Base-by-base conservation (phyloP, 2,797 vertebrate genomes). In the Emydoidea blandingii region DNA sequence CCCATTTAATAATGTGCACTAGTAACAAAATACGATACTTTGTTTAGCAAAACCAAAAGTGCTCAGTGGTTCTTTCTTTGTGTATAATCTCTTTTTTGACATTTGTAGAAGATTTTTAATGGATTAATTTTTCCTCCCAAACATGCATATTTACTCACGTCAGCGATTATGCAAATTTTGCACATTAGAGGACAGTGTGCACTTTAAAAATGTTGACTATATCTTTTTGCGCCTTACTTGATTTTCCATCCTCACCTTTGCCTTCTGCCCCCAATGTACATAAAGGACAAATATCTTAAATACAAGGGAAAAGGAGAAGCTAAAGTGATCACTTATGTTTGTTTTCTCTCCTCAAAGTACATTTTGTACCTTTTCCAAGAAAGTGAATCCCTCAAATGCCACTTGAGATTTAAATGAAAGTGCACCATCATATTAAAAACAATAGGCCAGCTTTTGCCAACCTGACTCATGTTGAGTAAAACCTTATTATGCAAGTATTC, bases 151-250 rank as follows among this genome's bases (percentile, higher is more conserved):
- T 93, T 76, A 79, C 79, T 91, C 82, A 79, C 84, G 86, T 90
- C 94, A 97, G 74, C 0, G 0, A 96, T 96, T 96, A 85, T 68
- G 34, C 89, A 96, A 94, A 85, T 83, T 94, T 91, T 96, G 87
- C 96, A 94, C 93, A 92, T 83, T 76, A 83, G 54, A 97, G 76
- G 93, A 97, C 86, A 95, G 89, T 79, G 91, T 49, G 87, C 49
- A 27, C 95, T 83, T 95, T 94, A 94, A 92, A 91, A 93, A n/a
- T 97, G 96, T 94, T 96, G 96, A 96, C 94, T 97, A 83, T 90
- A 87, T 89, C 86, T 65, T 94, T 90, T 96, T 96, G 96, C 93
- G 80, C 85, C 83, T 95, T 91, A 84, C 94, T 90, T 3, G 80
- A 84, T 97, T 97, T 96, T 96, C 92, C 54, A 86, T 90, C 72